phyloP scores from a whole-genome alignment of 2,888 invertebrate species.

The Blastobasis lacticolella region DNA sequence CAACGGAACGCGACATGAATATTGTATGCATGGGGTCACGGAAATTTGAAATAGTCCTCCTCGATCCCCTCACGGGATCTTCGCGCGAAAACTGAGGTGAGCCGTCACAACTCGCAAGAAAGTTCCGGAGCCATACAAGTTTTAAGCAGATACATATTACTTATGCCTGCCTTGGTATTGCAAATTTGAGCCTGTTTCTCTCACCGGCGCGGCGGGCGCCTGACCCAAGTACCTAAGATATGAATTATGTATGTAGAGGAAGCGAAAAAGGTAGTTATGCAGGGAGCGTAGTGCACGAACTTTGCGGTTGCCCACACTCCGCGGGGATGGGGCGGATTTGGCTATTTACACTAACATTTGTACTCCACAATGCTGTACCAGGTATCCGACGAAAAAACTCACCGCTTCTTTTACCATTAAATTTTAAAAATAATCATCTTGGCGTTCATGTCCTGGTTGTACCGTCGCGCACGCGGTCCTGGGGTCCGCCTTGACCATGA shows the following conservation, averaged over 20 bases:
- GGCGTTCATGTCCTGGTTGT: no score
- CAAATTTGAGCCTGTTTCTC: conserved; percentile 5
- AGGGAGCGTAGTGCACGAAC: conserved; percentile 1
- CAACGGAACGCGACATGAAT: no score
- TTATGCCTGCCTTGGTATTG: not conserved
- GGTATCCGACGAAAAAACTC: not conserved
- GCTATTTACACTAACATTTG: not conserved
- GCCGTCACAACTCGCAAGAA: not conserved
- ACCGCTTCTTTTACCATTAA: no score
- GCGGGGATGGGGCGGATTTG: not conserved
- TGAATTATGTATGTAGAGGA: conserved; percentile 8
- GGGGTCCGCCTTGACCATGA: no score
- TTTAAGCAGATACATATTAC: not conserved
- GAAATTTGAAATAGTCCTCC: no score
- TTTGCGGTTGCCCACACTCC: conserved; percentile 1
- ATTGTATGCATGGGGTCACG: no score
- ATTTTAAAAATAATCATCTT: no score
- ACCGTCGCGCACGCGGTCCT: no score
- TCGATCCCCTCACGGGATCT: no score
- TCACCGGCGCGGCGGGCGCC: conserved; percentile 1
- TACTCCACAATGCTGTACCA: not conserved
- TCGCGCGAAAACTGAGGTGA: no score
- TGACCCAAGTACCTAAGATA: conserved; percentile 1
- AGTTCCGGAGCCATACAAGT: not conserved
- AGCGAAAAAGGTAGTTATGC: conserved; percentile 7